phyloP scores from a whole-genome alignment of 2,888 invertebrate genomes.

The Serripes groenlandicus region DNA sequence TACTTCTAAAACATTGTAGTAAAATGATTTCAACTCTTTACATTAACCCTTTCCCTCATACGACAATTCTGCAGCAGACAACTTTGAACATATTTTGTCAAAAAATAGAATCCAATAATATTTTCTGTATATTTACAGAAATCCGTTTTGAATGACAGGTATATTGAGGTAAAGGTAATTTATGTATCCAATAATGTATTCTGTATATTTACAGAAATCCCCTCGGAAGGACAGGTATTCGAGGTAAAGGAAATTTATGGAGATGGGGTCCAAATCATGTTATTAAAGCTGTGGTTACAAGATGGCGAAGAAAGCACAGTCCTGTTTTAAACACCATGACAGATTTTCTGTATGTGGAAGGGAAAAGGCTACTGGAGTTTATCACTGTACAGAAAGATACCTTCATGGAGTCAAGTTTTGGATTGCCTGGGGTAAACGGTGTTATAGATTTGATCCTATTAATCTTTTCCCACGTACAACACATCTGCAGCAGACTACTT shows the following conservation, averaged over 20 bases:
- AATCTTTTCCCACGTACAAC: no score
- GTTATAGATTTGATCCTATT: background rate
- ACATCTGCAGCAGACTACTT: no score
- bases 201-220: slow-evolving; percentile 81
- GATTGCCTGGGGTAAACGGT: slow-evolving; percentile 79
- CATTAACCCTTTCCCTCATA: no score
- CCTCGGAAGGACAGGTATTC: slow-evolving; percentile 85
- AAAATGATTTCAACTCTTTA: no score
- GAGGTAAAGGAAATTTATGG: slow-evolving; percentile 85
- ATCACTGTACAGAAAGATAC: slow-evolving; percentile 74
- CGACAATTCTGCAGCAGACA: no score
- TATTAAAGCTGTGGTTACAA: slow-evolving; percentile 83
- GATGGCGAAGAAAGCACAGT: slow-evolving; percentile 82
- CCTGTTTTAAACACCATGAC: slow-evolving; percentile 39
- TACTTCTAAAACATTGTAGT: no score
- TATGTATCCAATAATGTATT: background rate
- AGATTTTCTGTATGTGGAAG: slow-evolving; percentile 76
- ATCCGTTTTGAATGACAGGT: no score
- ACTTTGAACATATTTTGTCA: no score
- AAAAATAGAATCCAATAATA: no score
- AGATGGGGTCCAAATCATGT: slow-evolving; percentile 87
- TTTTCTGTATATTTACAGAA: no score
- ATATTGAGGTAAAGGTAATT: no score
- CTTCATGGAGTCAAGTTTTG: slow-evolving; percentile 69
- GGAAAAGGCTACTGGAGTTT: slow-evolving; percentile 80